A percentile compares a stretch with the other conserved stretches of the same genome.
phyloP scores from a whole-genome alignment of 2,113 vertebrate genomes.

The Python bivittatus region DNA sequence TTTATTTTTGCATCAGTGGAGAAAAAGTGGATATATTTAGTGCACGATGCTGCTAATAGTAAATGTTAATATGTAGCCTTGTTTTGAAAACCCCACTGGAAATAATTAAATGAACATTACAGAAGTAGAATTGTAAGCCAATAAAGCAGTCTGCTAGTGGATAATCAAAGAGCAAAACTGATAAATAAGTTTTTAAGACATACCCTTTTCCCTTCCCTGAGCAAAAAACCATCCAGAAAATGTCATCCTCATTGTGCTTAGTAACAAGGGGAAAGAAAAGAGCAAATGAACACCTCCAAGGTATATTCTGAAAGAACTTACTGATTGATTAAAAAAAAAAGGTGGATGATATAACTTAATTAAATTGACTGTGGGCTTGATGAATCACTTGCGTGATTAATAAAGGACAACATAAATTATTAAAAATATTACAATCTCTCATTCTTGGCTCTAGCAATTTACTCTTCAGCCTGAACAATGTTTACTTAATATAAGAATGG shows the following conservation, averaged over 20 bases:
- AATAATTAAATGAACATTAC: constrained; percentile 14
- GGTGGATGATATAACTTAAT: neutral
- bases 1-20: constrained; percentile 43
- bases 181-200: neutral
- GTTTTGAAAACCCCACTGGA: accelerated
- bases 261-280: neutral
- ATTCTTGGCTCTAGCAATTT: neutral
- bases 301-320: neutral
- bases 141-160: accelerated
- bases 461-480: neutral
- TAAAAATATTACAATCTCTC: neutral
- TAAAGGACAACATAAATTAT: neutral
- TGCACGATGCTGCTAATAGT: neutral
- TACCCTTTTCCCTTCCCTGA: neutral
- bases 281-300: accelerated
- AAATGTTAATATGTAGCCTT: neutral
- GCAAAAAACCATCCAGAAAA: neutral
- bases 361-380: neutral
- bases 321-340: neutral
- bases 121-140: neutral
- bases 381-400: neutral
- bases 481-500: neutral
- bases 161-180: neutral
- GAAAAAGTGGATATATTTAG: neutral
- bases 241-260: neutral